Evolutionary conservation across 1,140 invertebrate species (phyloP), one percentile per base, ranked within the genome.

Genomic region (Platyscapa corneri): DNA sequence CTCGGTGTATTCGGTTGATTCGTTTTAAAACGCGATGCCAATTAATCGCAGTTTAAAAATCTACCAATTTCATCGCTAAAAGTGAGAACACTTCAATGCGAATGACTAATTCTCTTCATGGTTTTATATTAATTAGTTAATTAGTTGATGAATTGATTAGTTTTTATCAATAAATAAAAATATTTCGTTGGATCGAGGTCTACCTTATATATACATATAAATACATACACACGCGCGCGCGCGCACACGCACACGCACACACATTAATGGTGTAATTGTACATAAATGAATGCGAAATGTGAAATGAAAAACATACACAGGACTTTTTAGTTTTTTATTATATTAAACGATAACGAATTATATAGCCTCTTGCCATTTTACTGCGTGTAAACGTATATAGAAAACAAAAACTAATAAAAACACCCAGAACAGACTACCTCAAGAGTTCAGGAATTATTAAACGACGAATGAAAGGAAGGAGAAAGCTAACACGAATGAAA

Each of bases 391-490:
- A 78, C 74, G 74, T 83, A 75, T 83, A 83, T 83, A 77, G 20
- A 76, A 83, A 76, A 83, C 34, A 46, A 64, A 92, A 92, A 90
- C 90, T 90, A 83, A 83, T 77, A 77, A 83, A 82, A 76, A 88
- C 85, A 88, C 89, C 89, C 91, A 92, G 89, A 92, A 92, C 92
- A 91, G 91, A 91, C 92, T 93, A 93, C 92, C 92, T 93, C 92
- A 93, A 87, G 89, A 92, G 91, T 91, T 93, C 92, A 93, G 92
- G 92, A 92, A 93, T 92, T 92, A 90, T 90, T 88, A 85, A 89
- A 90, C 88, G 89, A 91, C 88, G 89, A 91, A 90, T 89, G 88
- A 91, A 90, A 90, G 88, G 86, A 90, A 83, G 87, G 90, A 53
- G 49, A 53, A 53, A 53, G 86, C 72, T 83, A 90, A 91, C 89